phyloP scores from a whole-genome alignment of 1,140 invertebrate genomes.

The Hormaphis cornu region DNA sequence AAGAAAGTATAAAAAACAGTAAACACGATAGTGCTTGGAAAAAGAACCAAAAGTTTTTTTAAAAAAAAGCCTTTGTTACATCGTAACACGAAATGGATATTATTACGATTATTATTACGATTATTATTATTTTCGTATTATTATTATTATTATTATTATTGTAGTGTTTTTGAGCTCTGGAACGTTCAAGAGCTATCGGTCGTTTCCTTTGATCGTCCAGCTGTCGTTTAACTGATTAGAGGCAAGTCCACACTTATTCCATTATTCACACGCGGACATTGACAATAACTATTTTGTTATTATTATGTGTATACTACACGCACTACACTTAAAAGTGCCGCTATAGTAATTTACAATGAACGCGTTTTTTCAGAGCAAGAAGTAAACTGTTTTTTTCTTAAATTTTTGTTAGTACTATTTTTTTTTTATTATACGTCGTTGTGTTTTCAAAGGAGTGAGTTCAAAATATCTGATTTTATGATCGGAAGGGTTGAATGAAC shows the following conservation, averaged over 20 bases:
- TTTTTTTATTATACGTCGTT: neutral
- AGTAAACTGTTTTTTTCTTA: neutral
- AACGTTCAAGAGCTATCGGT: neutral
- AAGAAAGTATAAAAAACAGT: too few relatives aligned
- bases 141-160: too few relatives aligned
- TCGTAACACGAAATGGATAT: too few relatives aligned
- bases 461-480: neutral
- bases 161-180: neutral
- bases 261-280: slow-evolving; percentile 11
- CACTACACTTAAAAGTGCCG: neutral
- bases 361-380: neutral
- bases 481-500: slow-evolving; percentile 4
- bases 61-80: too few relatives aligned
- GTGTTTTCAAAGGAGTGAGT: neutral
- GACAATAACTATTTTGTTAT: slow-evolving; percentile 20
- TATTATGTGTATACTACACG: neutral
- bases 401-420: too few relatives aligned
- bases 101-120: too few relatives aligned
- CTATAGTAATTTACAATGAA: neutral
- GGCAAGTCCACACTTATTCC: slow-evolving; percentile 2
- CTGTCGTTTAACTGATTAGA: slow-evolving; percentile 13
- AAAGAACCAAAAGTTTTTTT: too few relatives aligned
- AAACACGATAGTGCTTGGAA: too few relatives aligned
- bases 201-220: slow-evolving; percentile 23
- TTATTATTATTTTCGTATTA: too few relatives aligned